These are phyloP conservation scores for Anhinga rufa DNA, from an alignment of 2,113 vertebrate genomes.

Conservation along the genomic window DNA sequence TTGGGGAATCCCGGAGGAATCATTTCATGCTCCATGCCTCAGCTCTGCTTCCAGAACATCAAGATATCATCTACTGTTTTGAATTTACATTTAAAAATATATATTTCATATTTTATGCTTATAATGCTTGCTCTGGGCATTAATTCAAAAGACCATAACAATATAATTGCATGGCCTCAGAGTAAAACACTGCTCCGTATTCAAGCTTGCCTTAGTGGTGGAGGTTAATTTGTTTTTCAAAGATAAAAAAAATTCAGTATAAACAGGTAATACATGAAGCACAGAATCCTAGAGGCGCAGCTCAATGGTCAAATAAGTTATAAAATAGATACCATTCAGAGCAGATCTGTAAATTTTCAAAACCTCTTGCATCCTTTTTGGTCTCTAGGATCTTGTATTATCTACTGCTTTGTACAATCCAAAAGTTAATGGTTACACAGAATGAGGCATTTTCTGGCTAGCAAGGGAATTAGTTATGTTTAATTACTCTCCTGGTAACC, in stretches of 20 bases:
- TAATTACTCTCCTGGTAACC: background rate
- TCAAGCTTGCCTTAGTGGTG: background rate
- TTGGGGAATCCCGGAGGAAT: background rate
- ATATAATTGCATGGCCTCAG: background rate
- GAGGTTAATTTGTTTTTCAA: background rate
- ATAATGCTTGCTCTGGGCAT: background rate
- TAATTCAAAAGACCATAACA: background rate
- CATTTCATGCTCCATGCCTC: rapidly evolving
- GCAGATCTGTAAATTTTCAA: background rate
- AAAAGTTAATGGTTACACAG: conserved; percentile 34
- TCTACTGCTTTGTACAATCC: background rate
- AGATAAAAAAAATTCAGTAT: background rate
- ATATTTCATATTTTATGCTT: background rate
- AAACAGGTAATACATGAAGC: background rate
- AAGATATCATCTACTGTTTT: background rate
- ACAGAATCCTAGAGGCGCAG: background rate
- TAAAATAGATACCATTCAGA: background rate
- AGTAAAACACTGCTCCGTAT: background rate
- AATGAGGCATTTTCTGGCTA: background rate
- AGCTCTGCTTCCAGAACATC: background rate
- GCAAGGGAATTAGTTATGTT: conserved; percentile 10
- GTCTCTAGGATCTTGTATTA: background rate
- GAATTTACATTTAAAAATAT: background rate
- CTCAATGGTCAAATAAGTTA: background rate
- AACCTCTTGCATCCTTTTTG: background rate